Conservation (phyloP, 2,113 vertebrate species). For the Gymnobelideus leadbeateri region DNA sequence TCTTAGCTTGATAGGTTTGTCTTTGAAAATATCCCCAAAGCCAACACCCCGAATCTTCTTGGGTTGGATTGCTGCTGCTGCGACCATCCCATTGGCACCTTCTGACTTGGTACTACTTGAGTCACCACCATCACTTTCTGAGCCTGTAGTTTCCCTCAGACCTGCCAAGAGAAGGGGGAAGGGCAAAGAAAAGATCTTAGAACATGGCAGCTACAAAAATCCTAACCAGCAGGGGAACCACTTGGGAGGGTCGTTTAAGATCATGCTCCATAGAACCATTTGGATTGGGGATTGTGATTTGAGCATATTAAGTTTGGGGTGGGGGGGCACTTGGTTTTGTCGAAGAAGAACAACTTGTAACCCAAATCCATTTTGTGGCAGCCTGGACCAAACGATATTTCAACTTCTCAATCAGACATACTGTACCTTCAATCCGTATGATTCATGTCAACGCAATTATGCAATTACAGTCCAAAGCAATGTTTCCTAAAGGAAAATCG, state of each 20-base stretch:
- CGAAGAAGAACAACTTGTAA: slow-evolving; percentile 36
- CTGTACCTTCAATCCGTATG: slow-evolving; percentile 75
- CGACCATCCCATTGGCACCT: slow-evolving; percentile 88
- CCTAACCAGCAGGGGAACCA: slow-evolving; percentile 37
- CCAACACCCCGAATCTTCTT: slow-evolving; percentile 98
- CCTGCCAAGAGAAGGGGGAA: slow-evolving; percentile 83
- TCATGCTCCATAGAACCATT: neutral
- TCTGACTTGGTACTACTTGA: slow-evolving; percentile 92
- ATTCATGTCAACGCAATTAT: slow-evolving; percentile 80
- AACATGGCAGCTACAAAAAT: neutral
- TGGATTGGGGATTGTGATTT: neutral
- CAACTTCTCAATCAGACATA: slow-evolving; percentile 42
- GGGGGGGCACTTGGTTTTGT: slow-evolving; percentile 34
- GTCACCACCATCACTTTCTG: slow-evolving; percentile 95
- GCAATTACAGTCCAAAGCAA: slow-evolving; percentile 81
- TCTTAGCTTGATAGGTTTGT: slow-evolving; percentile 96
- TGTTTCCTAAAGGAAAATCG: slow-evolving; percentile 82
- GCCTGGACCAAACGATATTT: neutral
- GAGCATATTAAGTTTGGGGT: neutral
- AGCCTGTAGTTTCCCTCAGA: slow-evolving; percentile 94
- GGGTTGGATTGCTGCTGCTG: slow-evolving; percentile 90
- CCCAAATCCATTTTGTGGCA: slow-evolving; percentile 19
- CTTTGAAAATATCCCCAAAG: slow-evolving; percentile 99
- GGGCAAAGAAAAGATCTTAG: slow-evolving; percentile 72
- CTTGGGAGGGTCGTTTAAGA: slow-evolving; percentile 1